These are phyloP conservation scores for Coboldia fuscipes DNA, from an alignment of 1,140 invertebrate species.

Conservation along the genomic window DNA sequence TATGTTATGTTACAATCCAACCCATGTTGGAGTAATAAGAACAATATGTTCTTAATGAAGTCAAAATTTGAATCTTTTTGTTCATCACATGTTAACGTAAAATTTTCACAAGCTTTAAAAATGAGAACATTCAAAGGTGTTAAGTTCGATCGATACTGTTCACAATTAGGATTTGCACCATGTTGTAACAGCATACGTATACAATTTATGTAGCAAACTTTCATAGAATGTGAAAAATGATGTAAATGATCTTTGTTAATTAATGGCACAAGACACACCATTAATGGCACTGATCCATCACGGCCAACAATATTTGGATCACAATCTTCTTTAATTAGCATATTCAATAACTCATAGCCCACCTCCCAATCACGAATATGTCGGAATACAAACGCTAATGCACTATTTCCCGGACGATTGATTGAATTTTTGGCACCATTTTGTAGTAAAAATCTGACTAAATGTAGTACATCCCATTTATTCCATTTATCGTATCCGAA, in stretches of 20 bases:
- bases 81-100: slow-evolving; percentile 35
- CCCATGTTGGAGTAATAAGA: slow-evolving; percentile 42
- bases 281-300: slow-evolving; percentile 47
- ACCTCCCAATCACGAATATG: slow-evolving; percentile 58
- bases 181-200: slow-evolving; percentile 42
- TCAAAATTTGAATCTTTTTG: slow-evolving; percentile 41
- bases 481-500: slow-evolving; percentile 48
- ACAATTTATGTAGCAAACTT: slow-evolving; percentile 52
- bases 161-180: slow-evolving; percentile 51
- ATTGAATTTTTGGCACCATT: slow-evolving; percentile 42
- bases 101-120: slow-evolving; percentile 50
- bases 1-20: slow-evolving; percentile 39
- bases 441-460: slow-evolving; percentile 36
- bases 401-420: slow-evolving; percentile 46
- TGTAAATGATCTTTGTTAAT: slow-evolving; percentile 55
- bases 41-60: slow-evolving; percentile 40
- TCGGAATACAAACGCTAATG: slow-evolving; percentile 44
- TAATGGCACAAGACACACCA: slow-evolving; percentile 49
- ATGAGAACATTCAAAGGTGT: slow-evolving; percentile 50
- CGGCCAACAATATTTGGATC: slow-evolving; percentile 44
- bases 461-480: slow-evolving; percentile 46
- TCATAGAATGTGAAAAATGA: slow-evolving; percentile 52
- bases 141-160: slow-evolving; percentile 40
- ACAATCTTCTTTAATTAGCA: slow-evolving; percentile 44
- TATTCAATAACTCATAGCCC: slow-evolving; percentile 45